Percentiles rank a stretch among this genome's conserved stretches.
Conservation (phyloP, 1,140 invertebrate species). For the Lucilia cuprina region DNA sequence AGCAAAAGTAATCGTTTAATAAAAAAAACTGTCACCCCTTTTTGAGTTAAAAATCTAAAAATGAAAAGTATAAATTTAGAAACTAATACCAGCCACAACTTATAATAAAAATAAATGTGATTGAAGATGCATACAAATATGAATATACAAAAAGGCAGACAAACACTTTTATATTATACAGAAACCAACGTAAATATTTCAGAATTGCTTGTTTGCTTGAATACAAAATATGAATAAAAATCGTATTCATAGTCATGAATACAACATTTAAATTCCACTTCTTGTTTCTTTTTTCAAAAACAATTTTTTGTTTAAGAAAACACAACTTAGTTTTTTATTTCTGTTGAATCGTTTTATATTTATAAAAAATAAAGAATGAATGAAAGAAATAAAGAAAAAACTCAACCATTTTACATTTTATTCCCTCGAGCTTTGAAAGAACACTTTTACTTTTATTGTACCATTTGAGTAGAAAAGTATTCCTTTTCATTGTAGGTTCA, state of each 20-base stretch:
- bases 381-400: not conserved
- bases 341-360: not conserved
- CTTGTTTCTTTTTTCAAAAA: not conserved
- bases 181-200: no score
- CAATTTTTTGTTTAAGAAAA: not conserved
- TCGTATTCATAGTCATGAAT: constrained; percentile 10
- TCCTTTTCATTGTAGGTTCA: not conserved
- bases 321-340: not conserved
- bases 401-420: not conserved
- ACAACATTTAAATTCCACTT: not conserved
- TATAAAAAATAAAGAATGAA: not conserved
- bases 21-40: not conserved
- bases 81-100: not conserved
- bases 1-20: not conserved
- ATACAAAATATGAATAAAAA: not conserved
- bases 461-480: not conserved
- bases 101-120: not conserved
- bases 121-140: not conserved
- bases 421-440: not conserved
- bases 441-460: constrained; percentile 1
- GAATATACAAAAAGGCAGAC: not conserved
- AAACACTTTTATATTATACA: not conserved
- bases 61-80: not conserved
- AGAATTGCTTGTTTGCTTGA: not conserved
- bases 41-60: not conserved